Evolutionary conservation across 2,113 vertebrate species (phyloP), one percentile per base, ranked within the genome.

Genomic region (cat (Felis catus)): DNA sequence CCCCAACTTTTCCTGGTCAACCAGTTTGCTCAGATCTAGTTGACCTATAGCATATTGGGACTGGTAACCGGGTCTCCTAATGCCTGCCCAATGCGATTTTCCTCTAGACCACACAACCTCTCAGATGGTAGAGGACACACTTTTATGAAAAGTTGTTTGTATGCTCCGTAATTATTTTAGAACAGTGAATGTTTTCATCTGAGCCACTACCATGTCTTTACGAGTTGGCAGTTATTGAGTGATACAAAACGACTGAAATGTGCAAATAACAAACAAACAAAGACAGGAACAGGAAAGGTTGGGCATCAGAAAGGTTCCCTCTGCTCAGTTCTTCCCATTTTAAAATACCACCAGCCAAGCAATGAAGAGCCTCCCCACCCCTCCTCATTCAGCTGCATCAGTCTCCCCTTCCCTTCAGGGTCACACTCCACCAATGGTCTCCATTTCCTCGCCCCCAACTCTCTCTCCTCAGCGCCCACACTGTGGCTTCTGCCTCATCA

Each of bases 111-210:
- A 78, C 0, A 4, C 27, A 89, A 53, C 45, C 31, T 95, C 36
- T 89, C 29, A n/a, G 41, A 48, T 92, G 51, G 63, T n/a, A 25
- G 89, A 82, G 21, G 65, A 68, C 82, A 95, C 31, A 7, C 51
- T 97, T 97, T 98, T 96, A 91, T 91, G 36, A 58, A 53, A 87
- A 87, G 21, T n/a, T 51, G 53, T 36, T 78, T 96, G 14, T 53
- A 33, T 36, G 33, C 11, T 84, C 27, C 66, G 39, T 73, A 45
- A 90, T 98, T 95, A 45, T 86, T 94, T 89, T 95, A 90, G 6
- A 82, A 48, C 61, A 95, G 29, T 58, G 68, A 95, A 95, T 73
- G 51, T 92, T 96, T 81, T 82, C 27, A 83, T 74, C 94, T 97
- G 82, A 88, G 63, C 63, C 58, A 39, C 66, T 51, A 2, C 53